Base-by-base conservation (phyloP, 1,140 invertebrate genomes). In the Fragariocoptes setiger region DNA sequence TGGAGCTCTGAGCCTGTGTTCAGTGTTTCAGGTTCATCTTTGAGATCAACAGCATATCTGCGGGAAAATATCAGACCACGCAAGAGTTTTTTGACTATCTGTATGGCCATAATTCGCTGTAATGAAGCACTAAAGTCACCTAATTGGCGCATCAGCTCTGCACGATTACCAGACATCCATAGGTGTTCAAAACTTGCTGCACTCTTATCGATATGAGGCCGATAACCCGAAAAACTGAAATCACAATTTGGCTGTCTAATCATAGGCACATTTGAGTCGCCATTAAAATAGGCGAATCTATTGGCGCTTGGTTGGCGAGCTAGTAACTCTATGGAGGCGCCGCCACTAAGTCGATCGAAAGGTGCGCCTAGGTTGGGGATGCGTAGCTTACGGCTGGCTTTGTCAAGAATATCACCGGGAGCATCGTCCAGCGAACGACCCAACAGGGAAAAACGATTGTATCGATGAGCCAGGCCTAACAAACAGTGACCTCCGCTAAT, bases 401-500 rank as follows among this genome's bases (percentile, higher is more conserved):
- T 90, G 55, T 92, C 83, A 49, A 83, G 67, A 3, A 71, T 65
- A 63, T 90, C 80, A 39, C 88, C 88, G 19, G 83, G 82, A 37
- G 85, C 68, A 62, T 76, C 71, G 60, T 92, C 80, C 16, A 72
- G 46, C 25, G 64, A 67, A 46, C 69, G 57, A 3, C 85, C 54
- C 15, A 57, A 21, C 12, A 55, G 38, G 3, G 38, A 14, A 44
- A 55, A 54, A 19, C 51, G 19, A 44, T 75, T 63, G 16, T 82
- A 63, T 52, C 63, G 64, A 53, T 71, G 62, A 2, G 71, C 80
- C 15, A 90, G 51, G 31, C 71, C 69, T 41, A 94, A 52, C 38
- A 90, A 61, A 59, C 76, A 76, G 54, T 95, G 82, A 5, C 85
- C 85, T 42, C 82, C 82, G 52, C 83, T 92, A 44, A 85, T 71